Evolutionary conservation across 2,888 invertebrate species (phyloP).

Genomic region (Bimastos eiseni): DNA sequence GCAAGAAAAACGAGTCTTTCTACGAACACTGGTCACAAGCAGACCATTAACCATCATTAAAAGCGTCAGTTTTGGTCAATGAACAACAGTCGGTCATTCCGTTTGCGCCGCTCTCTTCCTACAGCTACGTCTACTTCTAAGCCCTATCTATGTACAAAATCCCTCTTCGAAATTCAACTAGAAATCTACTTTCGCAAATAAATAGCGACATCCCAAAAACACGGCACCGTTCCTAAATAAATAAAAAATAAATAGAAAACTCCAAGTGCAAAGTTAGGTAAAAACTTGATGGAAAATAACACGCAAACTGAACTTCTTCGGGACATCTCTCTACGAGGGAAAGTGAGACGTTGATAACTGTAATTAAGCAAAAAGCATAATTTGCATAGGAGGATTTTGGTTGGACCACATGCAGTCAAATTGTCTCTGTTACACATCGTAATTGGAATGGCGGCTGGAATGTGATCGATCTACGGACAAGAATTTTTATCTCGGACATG

Average conservation of each 20-base stretch:
- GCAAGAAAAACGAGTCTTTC: neutral
- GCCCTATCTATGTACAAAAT: neutral
- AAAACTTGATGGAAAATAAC: neutral
- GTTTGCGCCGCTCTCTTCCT: neutral
- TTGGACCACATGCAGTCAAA: neutral
- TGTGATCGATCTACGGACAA: neutral
- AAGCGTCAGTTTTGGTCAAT: neutral
- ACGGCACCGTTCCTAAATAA: neutral
- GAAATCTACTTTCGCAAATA: neutral
- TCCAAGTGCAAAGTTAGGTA: neutral
- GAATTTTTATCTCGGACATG: neutral
- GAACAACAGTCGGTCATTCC: neutral
- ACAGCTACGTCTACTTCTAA: too few relatives aligned
- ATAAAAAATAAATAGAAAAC: neutral
- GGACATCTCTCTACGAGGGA: neutral
- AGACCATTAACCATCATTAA: neutral
- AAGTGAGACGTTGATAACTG: neutral
- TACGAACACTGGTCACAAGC: neutral
- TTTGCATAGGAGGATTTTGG: neutral
- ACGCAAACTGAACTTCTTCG: neutral
- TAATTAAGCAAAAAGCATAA: too few relatives aligned
- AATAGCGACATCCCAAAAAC: neutral
- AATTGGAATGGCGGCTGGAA: neutral
- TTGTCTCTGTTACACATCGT: neutral
- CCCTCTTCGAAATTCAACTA: neutral